These are phyloP conservation scores for Toxotes lorentzi DNA, from an alignment of 2,797 vertebrate genomes.

Conservation along the genomic window DNA sequence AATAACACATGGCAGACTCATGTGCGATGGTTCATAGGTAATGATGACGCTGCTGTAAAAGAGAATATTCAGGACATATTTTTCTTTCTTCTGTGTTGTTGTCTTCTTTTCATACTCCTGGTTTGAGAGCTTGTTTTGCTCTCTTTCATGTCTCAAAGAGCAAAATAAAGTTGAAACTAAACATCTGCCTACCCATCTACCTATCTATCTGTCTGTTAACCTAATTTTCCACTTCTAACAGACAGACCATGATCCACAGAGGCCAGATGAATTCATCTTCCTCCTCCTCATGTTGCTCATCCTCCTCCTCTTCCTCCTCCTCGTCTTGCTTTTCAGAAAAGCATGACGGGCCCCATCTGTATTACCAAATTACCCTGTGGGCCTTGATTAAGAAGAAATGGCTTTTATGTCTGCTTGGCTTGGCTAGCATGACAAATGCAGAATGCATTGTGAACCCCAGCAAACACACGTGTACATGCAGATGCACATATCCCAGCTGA, in stretches of 20 bases:
- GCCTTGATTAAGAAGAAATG: slow-evolving; percentile 63
- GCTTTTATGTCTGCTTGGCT: slow-evolving; percentile 65
- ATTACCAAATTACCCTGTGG: slow-evolving; percentile 70
- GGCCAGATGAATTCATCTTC: slow-evolving; percentile 47
- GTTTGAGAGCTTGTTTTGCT: slow-evolving; percentile 13
- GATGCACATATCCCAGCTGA: slow-evolving; percentile 59
- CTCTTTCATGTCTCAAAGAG: slow-evolving; percentile 24
- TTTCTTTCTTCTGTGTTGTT: slow-evolving; percentile 3
- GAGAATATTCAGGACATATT: slow-evolving; percentile 27
- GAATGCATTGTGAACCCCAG: slow-evolving; percentile 52
- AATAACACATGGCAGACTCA: slow-evolving; percentile 35
- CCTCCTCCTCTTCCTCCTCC: slow-evolving; percentile 44
- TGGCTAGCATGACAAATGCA: slow-evolving; percentile 66
- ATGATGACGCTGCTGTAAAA: slow-evolving; percentile 24
- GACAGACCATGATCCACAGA: slow-evolving; percentile 42
- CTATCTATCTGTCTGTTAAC: slow-evolving; percentile 13
- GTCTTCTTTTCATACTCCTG: slow-evolving; percentile 14
- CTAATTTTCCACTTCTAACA: slow-evolving; percentile 41
- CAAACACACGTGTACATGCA: slow-evolving; percentile 31
- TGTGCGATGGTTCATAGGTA: slow-evolving; percentile 26
- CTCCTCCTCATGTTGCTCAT: slow-evolving; percentile 56
- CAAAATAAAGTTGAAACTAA: slow-evolving; percentile 25
- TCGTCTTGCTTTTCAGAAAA: slow-evolving; percentile 56
- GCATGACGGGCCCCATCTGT: slow-evolving; percentile 72
- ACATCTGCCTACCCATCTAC: slow-evolving; percentile 13